A percentile compares a stretch with the other conserved stretches of the same genome.
Conservation (phyloP, 2,797 vertebrate species). For the Dendrocincla fuliginosa region DNA sequence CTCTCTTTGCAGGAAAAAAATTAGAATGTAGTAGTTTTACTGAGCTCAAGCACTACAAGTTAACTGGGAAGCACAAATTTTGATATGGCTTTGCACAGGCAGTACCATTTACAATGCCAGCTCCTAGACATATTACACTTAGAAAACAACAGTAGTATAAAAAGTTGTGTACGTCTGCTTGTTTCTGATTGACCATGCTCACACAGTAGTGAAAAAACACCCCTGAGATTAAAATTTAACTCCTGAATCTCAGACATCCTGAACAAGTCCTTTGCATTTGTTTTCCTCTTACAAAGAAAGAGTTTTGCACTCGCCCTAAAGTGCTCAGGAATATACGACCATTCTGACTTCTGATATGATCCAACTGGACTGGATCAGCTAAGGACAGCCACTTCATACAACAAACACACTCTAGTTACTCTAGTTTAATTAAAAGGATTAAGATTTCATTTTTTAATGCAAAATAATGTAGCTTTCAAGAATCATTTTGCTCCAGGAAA, state of each 20-base stretch:
- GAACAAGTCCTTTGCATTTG: background rate
- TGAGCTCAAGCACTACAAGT: background rate
- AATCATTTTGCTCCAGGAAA: background rate
- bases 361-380: background rate
- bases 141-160: background rate
- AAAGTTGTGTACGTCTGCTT: fast-evolving
- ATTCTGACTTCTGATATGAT: background rate
- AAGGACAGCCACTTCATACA: background rate
- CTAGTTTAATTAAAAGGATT: background rate
- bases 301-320: background rate
- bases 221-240: background rate
- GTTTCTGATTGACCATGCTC: background rate
- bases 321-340: background rate
- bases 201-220: background rate
- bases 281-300: background rate
- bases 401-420: background rate
- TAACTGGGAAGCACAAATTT: background rate
- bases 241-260: background rate
- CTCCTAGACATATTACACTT: background rate
- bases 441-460: background rate
- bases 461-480: background rate
- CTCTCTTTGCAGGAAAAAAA: background rate
- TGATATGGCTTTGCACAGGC: background rate
- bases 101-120: background rate
- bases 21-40: background rate